Evolutionary conservation across 1,140 invertebrate species (phyloP), one percentile per base, ranked within the genome.

Genomic region (Hypothenemus hampei): DNA sequence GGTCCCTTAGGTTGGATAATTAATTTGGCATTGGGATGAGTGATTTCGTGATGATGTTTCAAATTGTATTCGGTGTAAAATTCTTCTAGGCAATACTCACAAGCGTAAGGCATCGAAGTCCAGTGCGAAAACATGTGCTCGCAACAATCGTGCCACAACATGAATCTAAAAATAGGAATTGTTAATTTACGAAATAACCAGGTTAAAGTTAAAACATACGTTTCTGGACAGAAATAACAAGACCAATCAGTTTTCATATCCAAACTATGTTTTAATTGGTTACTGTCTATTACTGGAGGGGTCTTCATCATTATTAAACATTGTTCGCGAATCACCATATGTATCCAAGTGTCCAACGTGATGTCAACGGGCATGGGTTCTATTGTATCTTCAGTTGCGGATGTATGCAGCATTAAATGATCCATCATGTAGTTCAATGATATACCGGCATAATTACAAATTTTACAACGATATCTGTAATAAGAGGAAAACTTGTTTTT

Each of bases 261-360:
- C n/a, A n/a, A n/a, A n/a, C n/a, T n/a, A n/a, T n/a, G n/a, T n/a
- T n/a, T n/a, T n/a, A n/a, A 31, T 1, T 11, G 1, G 19, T 16
- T 21, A 52, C 3, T 7, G 41, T 18, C 7, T 19, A 20, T 18
- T 47, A 45, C 26, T 44, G 1, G 11, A 6, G 54, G 35, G 7
- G 45, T 11, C 6, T 41, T 55, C 37, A 50, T 44, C 46, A 37
- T 58, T 2, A 16, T 11, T 4, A 37, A 16, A 18, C 57, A 52
- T 49, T 64, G 62, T 7, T 54, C 35, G 11, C 44, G 45, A 16
- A 64, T 59, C 3, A 64, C 36, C 46, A 62, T 59, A 36, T 64
- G 62, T 3, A 64, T 37, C 62, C 62, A 64, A 10, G 50, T 49
- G 35, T 62, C 57, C n/a, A 64, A 26, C 24, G 53, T 60, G 1